Conservation (phyloP, 2,888 invertebrate genomes). For the Drosophila mayaguana region DNA sequence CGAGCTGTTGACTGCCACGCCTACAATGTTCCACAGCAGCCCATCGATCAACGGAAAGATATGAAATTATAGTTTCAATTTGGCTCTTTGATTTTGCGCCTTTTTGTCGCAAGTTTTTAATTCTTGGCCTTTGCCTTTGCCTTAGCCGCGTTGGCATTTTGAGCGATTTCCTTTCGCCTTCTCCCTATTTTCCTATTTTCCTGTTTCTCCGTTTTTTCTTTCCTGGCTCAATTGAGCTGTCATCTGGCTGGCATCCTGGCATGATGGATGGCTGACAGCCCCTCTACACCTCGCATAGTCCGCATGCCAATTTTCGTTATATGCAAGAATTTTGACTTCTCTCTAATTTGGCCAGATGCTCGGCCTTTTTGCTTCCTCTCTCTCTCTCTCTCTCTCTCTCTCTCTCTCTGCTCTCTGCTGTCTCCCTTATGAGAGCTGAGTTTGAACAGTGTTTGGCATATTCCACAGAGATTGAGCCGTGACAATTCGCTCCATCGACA, state of each 20-base stretch:
- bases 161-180: slow-evolving; percentile 31
- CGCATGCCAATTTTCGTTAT: slow-evolving; percentile 9
- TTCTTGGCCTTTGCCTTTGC: slow-evolving; percentile 61
- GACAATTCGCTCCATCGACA: slow-evolving; percentile 1
- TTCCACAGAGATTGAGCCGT: slow-evolving; percentile 1
- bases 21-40: neutral
- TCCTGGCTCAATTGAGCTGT: slow-evolving; percentile 67
- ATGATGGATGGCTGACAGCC: slow-evolving; percentile 32
- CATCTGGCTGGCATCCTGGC: slow-evolving; percentile 24
- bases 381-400: neutral
- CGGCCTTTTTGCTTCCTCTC: neutral
- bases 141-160: slow-evolving; percentile 53
- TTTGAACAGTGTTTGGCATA: neutral
- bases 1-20: slow-evolving; percentile 38
- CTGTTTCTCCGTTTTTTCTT: slow-evolving; percentile 14
- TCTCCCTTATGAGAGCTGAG: slow-evolving; percentile 33
- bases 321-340: slow-evolving; percentile 16
- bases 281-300: neutral
- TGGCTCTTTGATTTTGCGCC: slow-evolving; percentile 12
- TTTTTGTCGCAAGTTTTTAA: slow-evolving; percentile 45
- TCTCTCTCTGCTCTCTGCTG: neutral
- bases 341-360: slow-evolving; percentile 26
- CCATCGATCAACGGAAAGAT: slow-evolving; percentile 2
- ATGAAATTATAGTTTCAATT: slow-evolving; percentile 9
- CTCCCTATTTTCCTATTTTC: slow-evolving; percentile 37